Conservation (phyloP, 2,797 vertebrate species). For the Remorina albescens region DNA sequence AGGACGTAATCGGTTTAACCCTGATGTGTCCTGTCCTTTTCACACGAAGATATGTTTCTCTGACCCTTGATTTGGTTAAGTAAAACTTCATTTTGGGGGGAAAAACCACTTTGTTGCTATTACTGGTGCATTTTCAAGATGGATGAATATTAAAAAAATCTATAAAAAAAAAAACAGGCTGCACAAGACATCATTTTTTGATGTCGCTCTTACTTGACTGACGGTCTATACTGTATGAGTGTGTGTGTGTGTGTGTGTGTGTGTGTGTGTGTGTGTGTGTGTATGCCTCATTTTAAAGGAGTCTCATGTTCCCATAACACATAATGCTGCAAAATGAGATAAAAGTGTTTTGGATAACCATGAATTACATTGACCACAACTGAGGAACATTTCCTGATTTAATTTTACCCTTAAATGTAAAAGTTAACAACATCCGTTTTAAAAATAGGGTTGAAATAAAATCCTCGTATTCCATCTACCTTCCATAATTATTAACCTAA, state of each 20-base stretch:
- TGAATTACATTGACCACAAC: conserved; percentile 72
- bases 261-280: conserved; percentile 25
- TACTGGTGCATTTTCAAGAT: conserved; percentile 85
- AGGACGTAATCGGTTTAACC: conserved; percentile 86
- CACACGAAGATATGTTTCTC: conserved; percentile 84
- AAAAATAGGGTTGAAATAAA: not conserved
- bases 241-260: conserved; percentile 28
- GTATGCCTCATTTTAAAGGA: conserved; percentile 64
- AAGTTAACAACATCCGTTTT: conserved; percentile 34
- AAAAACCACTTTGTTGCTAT: conserved; percentile 91
- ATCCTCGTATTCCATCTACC: not conserved
- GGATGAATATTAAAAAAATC: conserved; percentile 70
- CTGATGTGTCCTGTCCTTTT: conserved; percentile 88
- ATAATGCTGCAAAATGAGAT: conserved; percentile 80
- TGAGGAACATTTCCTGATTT: conserved; percentile 79
- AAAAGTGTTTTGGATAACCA: conserved; percentile 77
- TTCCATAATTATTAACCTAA: conserved; percentile 20
- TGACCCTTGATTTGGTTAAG: conserved; percentile 86
- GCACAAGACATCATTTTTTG: conserved; percentile 76
- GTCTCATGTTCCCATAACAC: conserved; percentile 76
- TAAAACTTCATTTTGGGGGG: conserved; percentile 86
- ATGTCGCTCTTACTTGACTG: conserved; percentile 78
- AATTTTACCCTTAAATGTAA: conserved; percentile 59
- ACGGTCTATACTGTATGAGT: conserved; percentile 22
- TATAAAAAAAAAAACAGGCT: conserved; percentile 62